Evolutionary conservation across 1,140 invertebrate species (phyloP), one percentile per base, ranked within the genome.

Genomic region (Drosophila ohnishii): DNA sequence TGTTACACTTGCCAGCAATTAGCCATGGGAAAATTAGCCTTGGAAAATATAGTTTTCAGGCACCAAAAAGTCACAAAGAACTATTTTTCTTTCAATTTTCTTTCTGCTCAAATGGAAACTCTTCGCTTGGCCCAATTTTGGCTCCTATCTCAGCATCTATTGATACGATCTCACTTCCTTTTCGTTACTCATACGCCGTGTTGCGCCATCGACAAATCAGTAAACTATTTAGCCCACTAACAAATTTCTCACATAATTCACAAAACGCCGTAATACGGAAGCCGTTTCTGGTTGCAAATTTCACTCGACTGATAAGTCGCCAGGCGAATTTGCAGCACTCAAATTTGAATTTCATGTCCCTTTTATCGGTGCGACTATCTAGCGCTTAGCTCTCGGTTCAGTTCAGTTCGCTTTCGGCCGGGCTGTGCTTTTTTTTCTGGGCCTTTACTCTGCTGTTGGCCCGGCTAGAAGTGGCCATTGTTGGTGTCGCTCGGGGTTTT

Each of bases 291-390:
- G 64, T 73, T 61, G 78, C 61, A 83, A 87, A 87, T 87, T 87
- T 87, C 84, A 78, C 76, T 76, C 57, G 39, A 48, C 84, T 78
- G 85, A 88, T 88, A 88, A 88, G 75, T 86, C 56, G 63, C 39
- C 35, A 32, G 75, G 58, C 78, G 74, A 88, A 88, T 80, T 88
- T 85, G 73, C 81, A 51, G 67, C 78, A 76, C 78, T 90, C 80
- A 90, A 90, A 90, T 90, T 90, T 90, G 87, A 90, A 90, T 90
- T 90, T 90, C 87, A 90, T 90, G 87, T 90, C 87, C 87, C 87
- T 90, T 90, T 90, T 90, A 90, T 90, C 87, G 85, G 77, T 88
- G 80, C 77, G 84, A 88, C 80, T 88, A 88, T 88, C 82, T 84
- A 77, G 70, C 75, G 75, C 74, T 78, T 78, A 71, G 75, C 64